Percentiles rank a stretch among this genome's conserved stretches.
Evolutionary conservation across 2,888 invertebrate genomes (phyloP).

Genomic region (Drosophila recens): DNA sequence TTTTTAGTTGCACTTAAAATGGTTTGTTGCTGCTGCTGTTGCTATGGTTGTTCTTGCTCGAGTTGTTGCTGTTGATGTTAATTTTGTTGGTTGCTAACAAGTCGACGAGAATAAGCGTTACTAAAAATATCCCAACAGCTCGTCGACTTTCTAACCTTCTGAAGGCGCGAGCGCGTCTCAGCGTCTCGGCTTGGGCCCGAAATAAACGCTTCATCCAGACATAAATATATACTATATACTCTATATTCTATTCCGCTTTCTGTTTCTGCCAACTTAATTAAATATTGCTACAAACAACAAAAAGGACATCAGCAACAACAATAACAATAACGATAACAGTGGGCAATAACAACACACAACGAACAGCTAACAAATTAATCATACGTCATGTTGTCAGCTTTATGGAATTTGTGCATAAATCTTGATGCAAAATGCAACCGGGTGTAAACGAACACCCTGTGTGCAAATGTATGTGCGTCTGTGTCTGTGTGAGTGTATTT

Average conservation of each 20-base stretch:
- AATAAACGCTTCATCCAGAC: slow-evolving; percentile 53
- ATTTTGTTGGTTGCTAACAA: slow-evolving; percentile 2
- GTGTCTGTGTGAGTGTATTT: slow-evolving; percentile 14
- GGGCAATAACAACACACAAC: background rate
- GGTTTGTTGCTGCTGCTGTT: slow-evolving; percentile 14
- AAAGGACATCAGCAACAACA: slow-evolving; percentile 4
- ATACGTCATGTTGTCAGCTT: slow-evolving; percentile 77
- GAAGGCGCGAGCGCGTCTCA: slow-evolving; percentile 13
- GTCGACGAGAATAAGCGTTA: slow-evolving; percentile 14
- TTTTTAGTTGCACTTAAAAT: slow-evolving; percentile 70
- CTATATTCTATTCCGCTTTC: slow-evolving; percentile 7
- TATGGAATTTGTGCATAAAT: slow-evolving; percentile 75
- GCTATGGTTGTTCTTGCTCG: slow-evolving; percentile 10
- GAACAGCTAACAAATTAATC: slow-evolving; percentile 64
- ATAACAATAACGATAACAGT: background rate
- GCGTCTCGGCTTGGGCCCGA: slow-evolving; percentile 22
- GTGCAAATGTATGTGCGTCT: background rate
- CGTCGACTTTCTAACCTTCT: slow-evolving; percentile 14
- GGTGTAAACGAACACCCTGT: slow-evolving; percentile 34
- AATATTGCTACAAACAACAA: slow-evolving; percentile 35
- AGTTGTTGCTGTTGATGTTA: slow-evolving; percentile 9
- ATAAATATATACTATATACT: slow-evolving; percentile 21
- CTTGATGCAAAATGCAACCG: slow-evolving; percentile 64
- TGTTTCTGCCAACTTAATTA: slow-evolving; percentile 64
- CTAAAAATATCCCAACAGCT: slow-evolving; percentile 46